Evolutionary conservation across 2,113 vertebrate species (phyloP).

Genomic region (Cottus gobio): DNA sequence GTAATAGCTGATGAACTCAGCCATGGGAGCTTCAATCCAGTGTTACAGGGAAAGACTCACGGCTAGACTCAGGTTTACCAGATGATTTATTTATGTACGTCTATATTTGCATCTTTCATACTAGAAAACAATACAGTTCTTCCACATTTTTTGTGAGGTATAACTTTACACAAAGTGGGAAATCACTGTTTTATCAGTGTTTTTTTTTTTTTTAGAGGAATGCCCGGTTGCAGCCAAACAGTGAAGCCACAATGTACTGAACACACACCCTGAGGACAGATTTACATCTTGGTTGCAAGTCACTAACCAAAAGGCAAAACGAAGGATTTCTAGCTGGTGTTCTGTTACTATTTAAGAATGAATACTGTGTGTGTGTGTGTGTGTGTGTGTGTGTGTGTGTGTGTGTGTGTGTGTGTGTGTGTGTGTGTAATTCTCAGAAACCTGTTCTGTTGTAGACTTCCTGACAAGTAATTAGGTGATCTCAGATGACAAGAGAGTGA

Average conservation of each 20-base stretch:
- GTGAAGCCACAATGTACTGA: conserved; percentile 10
- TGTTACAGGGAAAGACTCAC: neutral
- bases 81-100: neutral
- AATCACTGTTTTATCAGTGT: neutral
- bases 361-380: no score
- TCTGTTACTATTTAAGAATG: neutral
- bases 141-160: neutral
- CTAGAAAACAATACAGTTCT: neutral
- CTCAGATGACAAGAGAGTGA: neutral
- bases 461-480: conserved; percentile 15
- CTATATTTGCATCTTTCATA: neutral
- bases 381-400: no score
- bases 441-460: neutral
- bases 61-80: neutral
- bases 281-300: neutral
- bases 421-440: no score
- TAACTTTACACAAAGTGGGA: neutral
- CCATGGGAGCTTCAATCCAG: neutral
- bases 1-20: conserved; percentile 31
- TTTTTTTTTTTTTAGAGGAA: neutral
- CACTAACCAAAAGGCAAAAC: neutral
- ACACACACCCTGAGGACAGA: conserved; percentile 5
- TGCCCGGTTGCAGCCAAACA: neutral
- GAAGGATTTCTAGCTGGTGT: neutral
- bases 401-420: no score